Evolutionary conservation across 2,888 invertebrate genomes (phyloP).

Genomic region (Odontocerum albicorne): DNA sequence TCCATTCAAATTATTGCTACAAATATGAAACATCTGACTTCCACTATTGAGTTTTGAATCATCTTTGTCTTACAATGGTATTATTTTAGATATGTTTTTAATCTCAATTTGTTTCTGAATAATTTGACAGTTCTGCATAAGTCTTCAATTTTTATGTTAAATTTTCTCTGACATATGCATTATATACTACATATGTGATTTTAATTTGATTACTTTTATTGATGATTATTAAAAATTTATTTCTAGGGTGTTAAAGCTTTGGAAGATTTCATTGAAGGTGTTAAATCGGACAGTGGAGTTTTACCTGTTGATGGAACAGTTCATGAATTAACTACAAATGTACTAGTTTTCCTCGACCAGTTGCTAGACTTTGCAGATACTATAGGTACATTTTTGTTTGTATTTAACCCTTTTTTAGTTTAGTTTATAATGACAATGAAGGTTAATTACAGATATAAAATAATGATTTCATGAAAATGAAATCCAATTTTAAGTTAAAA

Average conservation of each 20-base stretch:
- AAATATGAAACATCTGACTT: not conserved
- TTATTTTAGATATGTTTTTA: no score
- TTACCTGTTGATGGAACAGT: conserved; percentile 98
- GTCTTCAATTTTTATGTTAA: no score
- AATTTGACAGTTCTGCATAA: no score
- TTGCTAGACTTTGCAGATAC: conserved; percentile 77
- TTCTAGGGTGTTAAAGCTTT: conserved; percentile 82
- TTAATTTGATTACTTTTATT: no score
- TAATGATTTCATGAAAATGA: no score
- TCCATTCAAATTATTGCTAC: not conserved
- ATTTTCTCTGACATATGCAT: no score
- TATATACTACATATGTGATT: no score
- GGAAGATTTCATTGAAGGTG: conserved; percentile 91
- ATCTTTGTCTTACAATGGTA: not conserved
- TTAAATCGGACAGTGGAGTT: conserved; percentile 74
- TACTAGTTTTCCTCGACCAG: conserved; percentile 89
- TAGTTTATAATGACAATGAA: no score
- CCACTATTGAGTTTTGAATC: not conserved
- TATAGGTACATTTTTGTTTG: conserved; percentile 54
- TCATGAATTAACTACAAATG: conserved; percentile 93
- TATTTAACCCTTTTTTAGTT: not conserved
- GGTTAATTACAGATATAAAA: no score
- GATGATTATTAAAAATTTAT: no score
- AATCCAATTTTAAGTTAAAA: no score
- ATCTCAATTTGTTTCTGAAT: no score